A percentile compares a stretch with the other conserved stretches of the same genome.
Evolutionary conservation across 2,797 vertebrate species (phyloP).

Genomic region (Aldrovandia affinis): DNA sequence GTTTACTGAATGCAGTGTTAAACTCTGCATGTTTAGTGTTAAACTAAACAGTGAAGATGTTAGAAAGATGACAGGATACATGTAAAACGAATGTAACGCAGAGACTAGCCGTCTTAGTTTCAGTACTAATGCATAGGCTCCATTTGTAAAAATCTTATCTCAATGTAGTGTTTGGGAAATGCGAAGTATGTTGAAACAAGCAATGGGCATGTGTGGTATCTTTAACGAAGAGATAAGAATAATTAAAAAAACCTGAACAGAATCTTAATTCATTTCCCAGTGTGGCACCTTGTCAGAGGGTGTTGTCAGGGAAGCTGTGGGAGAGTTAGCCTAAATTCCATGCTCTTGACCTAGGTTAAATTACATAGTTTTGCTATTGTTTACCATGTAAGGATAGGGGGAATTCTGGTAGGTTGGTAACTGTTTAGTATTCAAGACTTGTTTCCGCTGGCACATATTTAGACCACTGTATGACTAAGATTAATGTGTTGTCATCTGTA

Average conservation of each 20-base stretch:
- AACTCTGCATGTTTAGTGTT: too few species aligned
- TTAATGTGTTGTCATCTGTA: neutral
- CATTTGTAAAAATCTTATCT: neutral
- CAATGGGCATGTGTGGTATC: neutral
- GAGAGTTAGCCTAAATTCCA: conserved; percentile 1
- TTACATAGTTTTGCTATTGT: neutral
- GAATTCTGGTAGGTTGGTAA: neutral
- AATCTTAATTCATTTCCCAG: neutral
- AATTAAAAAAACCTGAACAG: neutral
- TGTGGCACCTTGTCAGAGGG: conserved; percentile 6
- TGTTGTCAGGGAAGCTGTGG: neutral
- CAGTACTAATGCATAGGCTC: neutral
- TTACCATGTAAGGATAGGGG: neutral
- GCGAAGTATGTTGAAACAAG: neutral
- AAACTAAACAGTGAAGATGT: neutral
- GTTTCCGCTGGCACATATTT: neutral
- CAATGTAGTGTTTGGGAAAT: neutral
- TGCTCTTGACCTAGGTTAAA: conserved; percentile 29
- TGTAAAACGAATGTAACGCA: neutral
- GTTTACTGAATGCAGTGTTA: neutral
- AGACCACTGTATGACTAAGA: neutral
- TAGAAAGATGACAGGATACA: neutral
- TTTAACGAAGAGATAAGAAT: neutral
- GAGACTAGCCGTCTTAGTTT: neutral
- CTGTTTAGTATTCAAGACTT: neutral